Base-by-base conservation (phyloP, 2,888 invertebrate genomes). In the Coelogynopora nodosa region DNA sequence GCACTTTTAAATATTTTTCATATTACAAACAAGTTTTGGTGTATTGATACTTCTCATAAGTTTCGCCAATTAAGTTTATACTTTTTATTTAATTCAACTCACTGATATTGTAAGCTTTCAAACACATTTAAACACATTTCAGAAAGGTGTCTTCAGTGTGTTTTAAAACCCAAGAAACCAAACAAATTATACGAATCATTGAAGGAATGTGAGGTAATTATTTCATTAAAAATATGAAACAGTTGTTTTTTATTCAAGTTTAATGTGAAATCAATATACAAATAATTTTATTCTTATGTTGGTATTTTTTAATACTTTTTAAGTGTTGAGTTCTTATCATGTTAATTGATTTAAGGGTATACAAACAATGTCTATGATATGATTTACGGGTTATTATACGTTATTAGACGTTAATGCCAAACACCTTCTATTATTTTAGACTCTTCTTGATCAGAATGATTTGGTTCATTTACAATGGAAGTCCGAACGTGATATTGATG, bases 101-200 rank as follows among this genome's bases (percentile, higher is more conserved):
- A 49, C 18, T 49, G 49, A 5, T 49, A 5, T 13, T 13, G 10
- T 49, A 49, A 49, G 18, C 5, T 18, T 49, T 49, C 18, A n/a
- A 49, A 18, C 49, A 49, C 5, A 49, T 49, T 49, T 49, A 18
- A 10, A 10, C 49, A 26, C 23, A n/a, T 5, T 74, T 26, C 23
- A 74, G 74, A 26, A 74, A 74, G 74, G 23, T 10, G 74, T 2
- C 10, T 5, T 74, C 2, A 2, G 2, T 5, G 5, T 5, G 18
- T 74, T 74, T 23, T 74, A 74, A 74, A 74, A 26, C 23, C 74
- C 2, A 74, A 74, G 27, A 74, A 74, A 74, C 74, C 74, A 13
- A 74, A 74, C 23, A 74, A 74, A 74, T 74, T 74, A 13, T 74
- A 74, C 27, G 74, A 74, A 74, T 74, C 74, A 13, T n/a, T 74